phyloP scores from a whole-genome alignment of 2,888 invertebrate genomes.

The Nebria salina region DNA sequence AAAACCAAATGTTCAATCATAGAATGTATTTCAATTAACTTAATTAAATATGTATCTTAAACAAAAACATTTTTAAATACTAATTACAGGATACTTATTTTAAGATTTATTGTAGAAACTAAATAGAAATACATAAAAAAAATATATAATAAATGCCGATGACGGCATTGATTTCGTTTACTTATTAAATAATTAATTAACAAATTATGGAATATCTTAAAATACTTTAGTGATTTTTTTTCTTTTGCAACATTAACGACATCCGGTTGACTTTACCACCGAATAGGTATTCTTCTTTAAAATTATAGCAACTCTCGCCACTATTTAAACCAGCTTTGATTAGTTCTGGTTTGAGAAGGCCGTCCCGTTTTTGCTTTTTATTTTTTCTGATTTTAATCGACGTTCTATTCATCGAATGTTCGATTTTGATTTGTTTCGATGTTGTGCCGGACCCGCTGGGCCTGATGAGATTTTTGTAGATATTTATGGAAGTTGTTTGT shows the following conservation, averaged over 20 bases:
- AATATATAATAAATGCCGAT: too few relatives aligned
- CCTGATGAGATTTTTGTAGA: conserved; percentile 29
- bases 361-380: conserved; percentile 16
- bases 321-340: conserved; percentile 22
- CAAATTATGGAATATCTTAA: too few relatives aligned
- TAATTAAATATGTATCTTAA: too few relatives aligned
- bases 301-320: neutral
- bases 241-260: neutral
- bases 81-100: too few relatives aligned
- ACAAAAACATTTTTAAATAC: too few relatives aligned
- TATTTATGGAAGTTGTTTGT: conserved; percentile 23
- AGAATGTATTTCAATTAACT: too few relatives aligned
- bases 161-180: too few relatives aligned
- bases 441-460: conserved; percentile 33
- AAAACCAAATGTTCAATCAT: too few relatives aligned
- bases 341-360: neutral
- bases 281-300: conserved; percentile 13
- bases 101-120: too few relatives aligned
- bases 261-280: conserved; percentile 9
- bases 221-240: neutral
- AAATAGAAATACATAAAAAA: too few relatives aligned
- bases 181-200: too few relatives aligned
- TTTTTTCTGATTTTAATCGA: conserved; percentile 31
- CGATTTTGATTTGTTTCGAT: conserved; percentile 17
- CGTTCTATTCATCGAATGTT: conserved; percentile 9